A percentile compares a stretch with the other conserved stretches of the same genome.
These are phyloP conservation scores for Promerops cafer DNA, from an alignment of 2,113 vertebrate species.

Conservation along the genomic window DNA sequence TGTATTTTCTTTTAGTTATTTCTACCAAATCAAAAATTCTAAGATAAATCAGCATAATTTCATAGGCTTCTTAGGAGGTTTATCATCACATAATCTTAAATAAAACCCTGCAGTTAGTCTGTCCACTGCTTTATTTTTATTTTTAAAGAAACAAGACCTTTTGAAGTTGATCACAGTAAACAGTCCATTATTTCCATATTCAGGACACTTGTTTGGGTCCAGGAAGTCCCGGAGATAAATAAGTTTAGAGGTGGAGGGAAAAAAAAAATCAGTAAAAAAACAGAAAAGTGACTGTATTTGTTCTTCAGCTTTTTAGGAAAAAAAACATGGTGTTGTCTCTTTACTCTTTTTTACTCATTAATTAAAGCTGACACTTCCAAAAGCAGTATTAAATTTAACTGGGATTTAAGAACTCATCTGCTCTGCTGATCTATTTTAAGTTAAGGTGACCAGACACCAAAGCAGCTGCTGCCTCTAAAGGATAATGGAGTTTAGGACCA, in stretches of 20 bases:
- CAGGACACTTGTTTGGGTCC: not conserved
- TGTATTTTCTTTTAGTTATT: not conserved
- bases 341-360: not conserved
- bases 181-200: not conserved
- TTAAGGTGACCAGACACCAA: not conserved
- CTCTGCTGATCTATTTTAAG: not conserved
- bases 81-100: not conserved
- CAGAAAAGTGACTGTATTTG: not conserved
- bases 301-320: not conserved
- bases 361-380: not conserved
- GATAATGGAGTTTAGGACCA: not conserved
- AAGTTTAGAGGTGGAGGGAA: not conserved
- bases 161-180: not conserved
- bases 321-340: not conserved
- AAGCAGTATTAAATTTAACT: not conserved
- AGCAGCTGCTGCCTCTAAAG: not conserved
- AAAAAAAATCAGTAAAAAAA: not conserved
- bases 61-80: not conserved
- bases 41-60: not conserved
- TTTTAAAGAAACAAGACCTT: not conserved
- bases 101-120: not conserved
- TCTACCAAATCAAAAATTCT: not conserved
- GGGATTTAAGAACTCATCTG: not conserved
- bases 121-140: not conserved
- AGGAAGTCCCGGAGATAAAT: not conserved